A percentile compares a stretch with the other conserved stretches of the same genome.
These are phyloP conservation scores for Arnoldichthys spilopterus DNA, from an alignment of 2,797 vertebrate genomes.

Conservation along the genomic window DNA sequence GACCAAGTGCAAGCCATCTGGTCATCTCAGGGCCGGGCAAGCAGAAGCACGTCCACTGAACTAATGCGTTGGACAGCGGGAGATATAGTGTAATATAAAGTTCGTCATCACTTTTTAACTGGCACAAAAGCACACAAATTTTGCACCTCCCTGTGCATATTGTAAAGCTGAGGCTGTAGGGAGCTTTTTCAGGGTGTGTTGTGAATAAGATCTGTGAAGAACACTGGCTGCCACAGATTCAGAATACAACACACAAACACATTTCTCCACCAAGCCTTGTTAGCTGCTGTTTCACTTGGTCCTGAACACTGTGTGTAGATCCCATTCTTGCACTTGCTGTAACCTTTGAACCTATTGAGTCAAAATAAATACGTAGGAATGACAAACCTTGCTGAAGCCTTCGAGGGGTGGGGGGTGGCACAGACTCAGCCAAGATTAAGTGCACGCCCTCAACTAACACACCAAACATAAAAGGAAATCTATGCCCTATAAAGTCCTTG, in stretches of 20 bases:
- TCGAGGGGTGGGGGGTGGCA: background rate
- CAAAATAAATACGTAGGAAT: constrained; percentile 26
- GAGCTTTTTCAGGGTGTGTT: background rate
- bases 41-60: background rate
- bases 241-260: constrained; percentile 10
- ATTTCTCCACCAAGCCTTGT: background rate
- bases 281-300: constrained; percentile 12
- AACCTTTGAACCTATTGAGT: constrained; percentile 14
- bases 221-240: constrained; percentile 20
- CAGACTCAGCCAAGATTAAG: constrained; percentile 15
- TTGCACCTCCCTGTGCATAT: background rate
- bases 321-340: background rate
- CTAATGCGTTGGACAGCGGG: background rate
- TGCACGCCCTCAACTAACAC: constrained; percentile 11
- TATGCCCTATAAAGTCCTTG: no score
- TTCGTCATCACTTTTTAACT: background rate
- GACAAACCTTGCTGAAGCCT: constrained; percentile 20
- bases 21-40: background rate
- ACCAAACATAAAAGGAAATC: no score
- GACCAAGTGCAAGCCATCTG: constrained; percentile 35
- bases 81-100: background rate
- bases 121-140: background rate
- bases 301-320: background rate
- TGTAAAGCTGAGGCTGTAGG: background rate
- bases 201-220: background rate